Percentiles rank a stretch among this genome's conserved stretches.
Conservation (phyloP, 2,888 invertebrate species). For the Acanthosepion pharaonis region DNA sequence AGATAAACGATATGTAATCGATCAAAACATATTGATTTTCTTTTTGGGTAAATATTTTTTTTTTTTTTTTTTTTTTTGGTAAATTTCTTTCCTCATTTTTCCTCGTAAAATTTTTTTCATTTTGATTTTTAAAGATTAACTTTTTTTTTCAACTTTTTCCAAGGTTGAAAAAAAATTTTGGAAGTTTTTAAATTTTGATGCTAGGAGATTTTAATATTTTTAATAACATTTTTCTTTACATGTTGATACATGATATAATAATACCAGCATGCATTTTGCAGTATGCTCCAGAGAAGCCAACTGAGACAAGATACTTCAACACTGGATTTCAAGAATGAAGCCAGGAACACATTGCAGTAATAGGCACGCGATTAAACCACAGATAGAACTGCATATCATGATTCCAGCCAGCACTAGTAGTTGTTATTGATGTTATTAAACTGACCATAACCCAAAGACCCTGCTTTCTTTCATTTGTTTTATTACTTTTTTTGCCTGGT, state of each 20-base stretch:
- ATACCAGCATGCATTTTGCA: neutral
- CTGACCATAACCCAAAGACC: constrained; percentile 33
- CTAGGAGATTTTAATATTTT: constrained; percentile 33
- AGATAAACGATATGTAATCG: too few species aligned
- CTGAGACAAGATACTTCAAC: constrained; percentile 33
- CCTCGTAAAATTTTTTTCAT: constrained; percentile 33
- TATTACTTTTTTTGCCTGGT: neutral
- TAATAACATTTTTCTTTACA: constrained; percentile 33
- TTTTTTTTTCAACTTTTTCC: neutral
- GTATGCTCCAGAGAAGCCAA: constrained; percentile 33
- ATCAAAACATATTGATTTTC: too few species aligned
- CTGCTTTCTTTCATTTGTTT: constrained; percentile 2
- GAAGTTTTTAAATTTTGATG: constrained; percentile 10
- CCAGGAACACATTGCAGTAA: constrained; percentile 33
- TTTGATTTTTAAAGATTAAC: constrained; percentile 1
- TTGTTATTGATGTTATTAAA: neutral
- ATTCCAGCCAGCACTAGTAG: neutral
- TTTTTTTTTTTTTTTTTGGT: neutral
- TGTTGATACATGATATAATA: constrained; percentile 33
- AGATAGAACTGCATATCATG: neutral
- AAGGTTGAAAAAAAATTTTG: neutral
- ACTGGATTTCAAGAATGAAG: constrained; percentile 10
- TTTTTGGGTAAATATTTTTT: neutral
- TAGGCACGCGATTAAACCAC: constrained; percentile 9
- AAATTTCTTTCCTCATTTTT: constrained; percentile 33